phyloP scores from a whole-genome alignment of 2,113 vertebrate species.

The Nematolebias whitei region DNA sequence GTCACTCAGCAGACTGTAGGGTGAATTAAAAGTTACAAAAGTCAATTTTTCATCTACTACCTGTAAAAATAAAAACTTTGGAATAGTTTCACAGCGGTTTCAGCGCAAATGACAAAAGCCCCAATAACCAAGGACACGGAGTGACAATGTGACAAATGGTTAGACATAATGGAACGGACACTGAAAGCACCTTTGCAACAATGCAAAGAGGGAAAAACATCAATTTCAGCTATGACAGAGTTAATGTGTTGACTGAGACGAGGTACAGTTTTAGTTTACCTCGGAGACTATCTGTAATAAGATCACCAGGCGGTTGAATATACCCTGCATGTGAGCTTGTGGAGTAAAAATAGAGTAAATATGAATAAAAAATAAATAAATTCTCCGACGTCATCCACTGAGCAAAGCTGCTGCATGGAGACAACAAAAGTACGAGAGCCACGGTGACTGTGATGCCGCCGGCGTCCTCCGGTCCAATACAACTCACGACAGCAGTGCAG shows the following conservation, averaged over 20 bases:
- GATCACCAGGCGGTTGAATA: slow-evolving; percentile 11
- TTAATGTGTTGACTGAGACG: slow-evolving; percentile 57
- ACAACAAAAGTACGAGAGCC: slow-evolving; percentile 24
- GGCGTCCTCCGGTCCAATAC: slow-evolving; percentile 45
- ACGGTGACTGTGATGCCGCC: slow-evolving; percentile 13
- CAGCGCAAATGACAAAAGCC: slow-evolving; percentile 36
- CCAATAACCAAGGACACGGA: slow-evolving; percentile 36
- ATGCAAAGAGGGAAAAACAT: slow-evolving; percentile 36
- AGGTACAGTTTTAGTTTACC: slow-evolving; percentile 9
- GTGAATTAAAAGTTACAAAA: no score
- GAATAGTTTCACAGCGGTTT: slow-evolving; percentile 10
- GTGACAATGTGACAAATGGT: slow-evolving; percentile 65
- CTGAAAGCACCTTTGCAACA: slow-evolving; percentile 47
- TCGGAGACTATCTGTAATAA: slow-evolving; percentile 7
- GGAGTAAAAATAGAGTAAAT: slow-evolving; percentile 1
- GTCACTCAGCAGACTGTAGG: background rate
- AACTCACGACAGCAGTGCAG: slow-evolving; percentile 29
- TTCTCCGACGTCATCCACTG: background rate
- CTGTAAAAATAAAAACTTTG: background rate
- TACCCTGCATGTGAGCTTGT: background rate
- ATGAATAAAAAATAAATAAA: background rate
- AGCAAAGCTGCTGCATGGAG: slow-evolving; percentile 7
- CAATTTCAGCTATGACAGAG: slow-evolving; percentile 57
- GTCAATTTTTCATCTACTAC: background rate
- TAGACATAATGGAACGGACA: slow-evolving; percentile 52